Percentiles rank a stretch among this genome's conserved stretches.
phyloP scores from a whole-genome alignment of 2,797 vertebrate genomes.

The Lutjanus campechanus region DNA sequence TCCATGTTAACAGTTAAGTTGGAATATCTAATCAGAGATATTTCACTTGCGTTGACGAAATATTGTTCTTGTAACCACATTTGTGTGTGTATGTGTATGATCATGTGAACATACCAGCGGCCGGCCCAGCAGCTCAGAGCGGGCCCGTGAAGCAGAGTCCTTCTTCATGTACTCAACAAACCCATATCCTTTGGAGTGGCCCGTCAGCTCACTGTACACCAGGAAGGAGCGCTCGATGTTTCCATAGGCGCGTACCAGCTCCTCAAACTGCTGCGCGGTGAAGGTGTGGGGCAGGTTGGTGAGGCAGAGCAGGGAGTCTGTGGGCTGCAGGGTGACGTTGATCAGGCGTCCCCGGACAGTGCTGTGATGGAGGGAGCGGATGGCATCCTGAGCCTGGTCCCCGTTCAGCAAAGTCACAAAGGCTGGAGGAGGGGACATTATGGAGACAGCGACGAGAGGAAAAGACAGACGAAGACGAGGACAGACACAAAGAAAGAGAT shows the following conservation, averaged over 20 bases:
- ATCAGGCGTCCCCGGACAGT: constrained; percentile 93
- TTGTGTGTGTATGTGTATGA: not conserved
- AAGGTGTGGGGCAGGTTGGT: constrained; percentile 93
- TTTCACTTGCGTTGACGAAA: too few relatives aligned
- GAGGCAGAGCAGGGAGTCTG: constrained; percentile 95
- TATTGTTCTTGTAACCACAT: too few relatives aligned
- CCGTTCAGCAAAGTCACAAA: constrained; percentile 98
- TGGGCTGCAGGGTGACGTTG: constrained; percentile 95
- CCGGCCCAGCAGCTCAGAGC: constrained; percentile 93
- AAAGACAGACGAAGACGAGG: constrained; percentile 51
- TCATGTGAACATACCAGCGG: constrained; percentile 74
- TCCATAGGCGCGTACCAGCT: constrained; percentile 93
- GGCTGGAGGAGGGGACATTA: constrained; percentile 87
- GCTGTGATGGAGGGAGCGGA: constrained; percentile 92
- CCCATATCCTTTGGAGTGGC: constrained; percentile 96
- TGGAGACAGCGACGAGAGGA: constrained; percentile 73
- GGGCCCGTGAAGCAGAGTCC: constrained; percentile 95
- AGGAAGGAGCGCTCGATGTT: constrained; percentile 96
- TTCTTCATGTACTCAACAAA: constrained; percentile 99
- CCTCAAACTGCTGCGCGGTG: constrained; percentile 92
- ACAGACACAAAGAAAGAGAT: constrained; percentile 69
- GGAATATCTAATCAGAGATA: too few relatives aligned
- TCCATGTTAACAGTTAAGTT: too few relatives aligned
- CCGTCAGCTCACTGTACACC: constrained; percentile 93
- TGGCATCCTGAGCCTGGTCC: constrained; percentile 96